Evolutionary conservation across 2,113 vertebrate species (phyloP).

Genomic region (Aepyceros melampus): DNA sequence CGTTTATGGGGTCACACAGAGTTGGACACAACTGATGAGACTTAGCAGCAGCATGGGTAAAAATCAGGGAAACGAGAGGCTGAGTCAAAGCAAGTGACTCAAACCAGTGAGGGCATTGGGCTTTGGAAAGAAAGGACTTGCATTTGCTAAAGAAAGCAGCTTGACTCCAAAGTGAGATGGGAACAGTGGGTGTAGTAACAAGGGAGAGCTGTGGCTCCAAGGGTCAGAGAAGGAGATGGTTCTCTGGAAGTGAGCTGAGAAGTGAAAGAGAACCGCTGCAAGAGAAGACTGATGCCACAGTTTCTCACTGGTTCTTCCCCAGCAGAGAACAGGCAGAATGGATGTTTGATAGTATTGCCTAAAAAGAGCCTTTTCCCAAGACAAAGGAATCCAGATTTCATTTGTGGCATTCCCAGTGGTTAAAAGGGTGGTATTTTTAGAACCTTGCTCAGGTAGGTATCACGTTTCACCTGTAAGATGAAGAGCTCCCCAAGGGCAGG

Average conservation of each 20-base stretch:
- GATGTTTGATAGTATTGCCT: not conserved
- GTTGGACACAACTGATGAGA: accelerated
- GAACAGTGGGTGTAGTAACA: not conserved
- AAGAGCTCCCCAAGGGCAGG: no score
- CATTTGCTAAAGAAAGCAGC: not conserved
- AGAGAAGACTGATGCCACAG: accelerated
- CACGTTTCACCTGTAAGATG: not conserved
- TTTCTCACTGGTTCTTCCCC: not conserved
- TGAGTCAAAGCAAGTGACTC: not conserved
- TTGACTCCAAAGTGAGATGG: not conserved
- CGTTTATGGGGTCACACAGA: no score
- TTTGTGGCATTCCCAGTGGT: not conserved
- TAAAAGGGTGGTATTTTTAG: not conserved
- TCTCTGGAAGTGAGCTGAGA: not conserved
- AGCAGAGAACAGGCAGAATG: not conserved
- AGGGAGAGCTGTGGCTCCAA: not conserved
- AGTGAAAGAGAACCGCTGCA: not conserved
- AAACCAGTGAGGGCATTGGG: not conserved
- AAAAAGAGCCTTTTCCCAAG: not conserved
- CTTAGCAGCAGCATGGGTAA: not conserved
- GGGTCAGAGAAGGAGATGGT: not conserved
- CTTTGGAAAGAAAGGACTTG: not conserved
- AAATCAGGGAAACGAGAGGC: not conserved
- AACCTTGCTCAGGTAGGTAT: not conserved
- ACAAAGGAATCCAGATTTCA: not conserved